These are phyloP conservation scores for Neoniphon sammara DNA, from an alignment of 2,797 vertebrate genomes.

Conservation along the genomic window DNA sequence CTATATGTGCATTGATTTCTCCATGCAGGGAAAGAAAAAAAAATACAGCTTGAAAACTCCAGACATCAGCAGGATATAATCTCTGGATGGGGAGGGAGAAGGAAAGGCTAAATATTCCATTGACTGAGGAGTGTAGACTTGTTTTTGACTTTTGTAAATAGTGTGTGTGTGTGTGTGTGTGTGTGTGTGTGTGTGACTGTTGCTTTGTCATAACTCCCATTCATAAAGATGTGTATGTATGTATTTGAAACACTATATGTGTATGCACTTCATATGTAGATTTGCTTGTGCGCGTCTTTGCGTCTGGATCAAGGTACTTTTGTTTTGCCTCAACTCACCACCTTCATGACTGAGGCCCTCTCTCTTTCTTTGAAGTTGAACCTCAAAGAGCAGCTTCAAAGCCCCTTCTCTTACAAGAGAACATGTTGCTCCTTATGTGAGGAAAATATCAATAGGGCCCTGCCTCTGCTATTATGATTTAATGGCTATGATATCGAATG, in stretches of 20 bases:
- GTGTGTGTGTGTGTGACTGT: too few species aligned
- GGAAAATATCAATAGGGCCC: constrained; percentile 77
- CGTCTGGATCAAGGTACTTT: constrained; percentile 24
- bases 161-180: too few species aligned
- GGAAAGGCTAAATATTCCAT: constrained; percentile 6
- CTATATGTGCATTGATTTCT: constrained; percentile 55
- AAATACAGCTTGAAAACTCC: constrained; percentile 26
- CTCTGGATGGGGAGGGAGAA: constrained; percentile 14
- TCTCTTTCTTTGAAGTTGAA: constrained; percentile 73
- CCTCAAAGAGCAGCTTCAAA: constrained; percentile 81
- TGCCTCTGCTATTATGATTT: constrained; percentile 69
- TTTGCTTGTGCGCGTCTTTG: constrained; percentile 25
- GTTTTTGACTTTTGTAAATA: background rate
- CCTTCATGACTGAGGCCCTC: constrained; percentile 56
- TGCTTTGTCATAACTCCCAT: too few species aligned
- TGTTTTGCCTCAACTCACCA: constrained; percentile 30
- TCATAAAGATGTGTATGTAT: background rate
- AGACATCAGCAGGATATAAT: constrained; percentile 41
- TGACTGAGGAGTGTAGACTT: constrained; percentile 5
- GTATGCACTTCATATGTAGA: background rate
- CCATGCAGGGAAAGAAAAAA: background rate
- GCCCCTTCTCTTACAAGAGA: constrained; percentile 57
- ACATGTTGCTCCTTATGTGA: constrained; percentile 74
- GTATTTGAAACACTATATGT: constrained; percentile 1
- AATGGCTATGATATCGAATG: constrained; percentile 73